Evolutionary conservation across 2,113 vertebrate genomes (phyloP), one percentile per base, ranked within the genome.

Genomic region (Zapornia atra): DNA sequence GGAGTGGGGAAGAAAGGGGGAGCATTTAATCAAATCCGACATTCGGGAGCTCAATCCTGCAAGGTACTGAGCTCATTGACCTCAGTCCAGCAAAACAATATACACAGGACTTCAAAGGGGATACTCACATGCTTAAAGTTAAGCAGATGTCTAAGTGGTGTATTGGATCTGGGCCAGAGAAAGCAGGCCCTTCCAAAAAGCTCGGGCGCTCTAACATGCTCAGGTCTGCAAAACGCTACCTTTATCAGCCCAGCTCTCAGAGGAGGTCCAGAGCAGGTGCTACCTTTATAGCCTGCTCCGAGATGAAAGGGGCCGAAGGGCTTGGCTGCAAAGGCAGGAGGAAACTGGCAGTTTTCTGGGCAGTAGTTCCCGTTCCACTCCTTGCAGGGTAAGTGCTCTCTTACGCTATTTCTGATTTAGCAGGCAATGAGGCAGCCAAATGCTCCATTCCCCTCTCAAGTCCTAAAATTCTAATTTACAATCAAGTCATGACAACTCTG

Each of bases 111-210:
- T 97, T 97, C 96, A 97, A 93, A 96, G 96, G 86, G 83, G 94
- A 79, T 96, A 89, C 91, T 95, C 95, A 96, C 92, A 94, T 94
- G 96, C 95, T 96, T 97, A 96, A 97, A 93, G 90, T 96, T 96
- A 96, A 96, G 95, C 91, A 96, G 92, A 95, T 96, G 91, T 93
- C 86, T 94, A 96, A 96, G 95, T 96, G 92, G 82, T 92, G 65
- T 38, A 75, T 86, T 97, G 96, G 96, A 95, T 69, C 69, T 56
- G 64, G 81, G 94, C 96, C 92, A 96, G 96, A 42, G 91, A 89
- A 93, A 94, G 72, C 73, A 50, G 31, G 61, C 82, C 92, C 69
- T 76, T 97, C 88, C 96, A 94, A 92, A 93, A 92, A 83, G 68
- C 80, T 29, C 36, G 92, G 92, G 90, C 75, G 0, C 87, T 94